Evolutionary conservation across 2,113 vertebrate genomes (phyloP), one percentile per base, ranked within the genome.

Genomic region (Phrynosoma platyrhinos): DNA sequence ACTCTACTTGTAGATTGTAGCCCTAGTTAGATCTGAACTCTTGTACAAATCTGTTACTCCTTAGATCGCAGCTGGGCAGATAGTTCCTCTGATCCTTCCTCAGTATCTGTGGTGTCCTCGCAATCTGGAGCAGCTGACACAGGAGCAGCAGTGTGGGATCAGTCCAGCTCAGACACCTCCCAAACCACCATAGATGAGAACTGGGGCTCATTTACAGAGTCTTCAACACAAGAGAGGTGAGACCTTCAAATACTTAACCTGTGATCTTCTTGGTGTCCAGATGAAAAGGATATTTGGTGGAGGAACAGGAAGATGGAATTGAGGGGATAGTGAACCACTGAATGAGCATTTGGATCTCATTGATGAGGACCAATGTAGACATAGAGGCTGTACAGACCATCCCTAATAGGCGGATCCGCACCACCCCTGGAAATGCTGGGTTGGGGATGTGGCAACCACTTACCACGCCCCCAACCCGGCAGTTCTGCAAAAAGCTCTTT

Each of bases 181-280:
- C 1, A 3, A 80, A 88, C 93, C 89, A 94, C 94, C 27, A 81
- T 91, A 32, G 84, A 87, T 27, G 84, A 80, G 14, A 87, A 85
- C 16, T 93, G 92, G 92, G 92, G 88, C 32, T 89, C 82, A 2
- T 93, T 92, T n/a, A n/a, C 89, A 47, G 92, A 89, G 58, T 32
- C 83, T 30, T 14, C 53, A 66, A 21, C 80, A 72, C 81, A 88
- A 47, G 89, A 52, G 82, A 95, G 96, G 95, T 91, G 85, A 55
- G 42, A 1, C 1, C 9, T 42, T 36, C 23, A 18, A 23, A 40
- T 21, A 21, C n/a, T 68, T 77, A 36, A 69, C 20, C 23, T 6
- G 18, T 32, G 27, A 53, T 13, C 12, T 58, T 16, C 27, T 27
- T 52, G 18, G 8, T 30, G 2, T 68, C 16, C 52, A 42, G 72